Base-by-base conservation (phyloP, 2,888 invertebrate genomes). In the Pilophorus perplexus region DNA sequence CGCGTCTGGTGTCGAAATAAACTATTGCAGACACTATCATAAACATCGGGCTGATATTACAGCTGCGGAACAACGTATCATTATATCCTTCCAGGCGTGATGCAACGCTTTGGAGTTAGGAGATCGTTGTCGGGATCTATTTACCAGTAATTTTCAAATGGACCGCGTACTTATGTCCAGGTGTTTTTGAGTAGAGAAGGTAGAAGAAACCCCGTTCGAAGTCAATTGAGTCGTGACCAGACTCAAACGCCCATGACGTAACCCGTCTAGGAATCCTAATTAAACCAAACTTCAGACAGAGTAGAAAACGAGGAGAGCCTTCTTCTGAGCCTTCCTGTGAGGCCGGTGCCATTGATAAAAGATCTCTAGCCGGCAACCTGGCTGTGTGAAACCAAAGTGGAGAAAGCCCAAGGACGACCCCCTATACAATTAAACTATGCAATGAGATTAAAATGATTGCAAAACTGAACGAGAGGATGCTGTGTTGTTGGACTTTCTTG, bases 181-280 rank as follows among this genome's bases (percentile, higher is more conserved):
- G n/a, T n/a, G 23, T 10, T 22, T 22, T 46, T 22, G 25, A 23
- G 22, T 22, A 22, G 12, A 46, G 14, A 14, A 46, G 23, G 46
- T 46, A 46, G 14, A 46, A 25, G 46, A 46, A 25, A 46, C 23
- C 46, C 46, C 23, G 22, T 46, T 22, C 46, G 23, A 22, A 46
- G 23, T 46, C 46, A 46, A 46, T 46, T 46, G 46, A 46, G 46
- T 46, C 46, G 46, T 46, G 46, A 46, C 46, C 46, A 46, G 46
- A 46, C 46, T 4, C 46, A 25, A n/a, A n/a, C 23, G 2, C 10
- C n/a, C 23, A 10, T 46, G 46, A 46, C 23, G 46, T 46, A 46
- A 46, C 10, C 23, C 23, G 10, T 25, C 14, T 22, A 46, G 23
- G 46, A 46, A 46, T 46, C 46, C 46, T 46, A 46, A 46, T 46